Evolutionary conservation across 2,888 invertebrate species (phyloP).

Genomic region (Taenaris catops): DNA sequence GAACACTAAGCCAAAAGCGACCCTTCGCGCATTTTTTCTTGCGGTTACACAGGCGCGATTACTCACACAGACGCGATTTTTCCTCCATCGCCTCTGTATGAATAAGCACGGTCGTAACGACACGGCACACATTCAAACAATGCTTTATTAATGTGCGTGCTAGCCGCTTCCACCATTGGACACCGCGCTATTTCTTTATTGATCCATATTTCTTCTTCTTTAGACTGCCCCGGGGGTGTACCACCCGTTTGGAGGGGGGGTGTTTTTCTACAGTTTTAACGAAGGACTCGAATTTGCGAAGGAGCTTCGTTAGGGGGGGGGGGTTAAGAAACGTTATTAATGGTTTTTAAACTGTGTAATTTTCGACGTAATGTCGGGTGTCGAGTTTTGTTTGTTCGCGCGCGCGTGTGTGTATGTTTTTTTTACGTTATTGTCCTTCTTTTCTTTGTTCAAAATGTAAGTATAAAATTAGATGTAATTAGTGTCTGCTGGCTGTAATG

Average conservation of each 20-base stretch:
- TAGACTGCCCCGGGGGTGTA: slow-evolving; percentile 51
- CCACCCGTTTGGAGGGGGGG: slow-evolving; percentile 37
- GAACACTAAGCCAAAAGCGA: slow-evolving; percentile 14
- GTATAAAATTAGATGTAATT: too few species aligned
- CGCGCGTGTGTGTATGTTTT: too few species aligned
- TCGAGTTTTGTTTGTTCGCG: slow-evolving; percentile 44
- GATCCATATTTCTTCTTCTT: slow-evolving; percentile 81
- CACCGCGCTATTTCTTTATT: slow-evolving; percentile 78
- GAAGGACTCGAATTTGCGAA: slow-evolving; percentile 62
- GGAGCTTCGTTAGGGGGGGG: slow-evolving; percentile 45
- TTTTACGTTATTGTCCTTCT: too few species aligned
- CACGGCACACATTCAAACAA: slow-evolving; percentile 23
- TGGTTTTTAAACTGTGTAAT: slow-evolving; percentile 73
- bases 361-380: slow-evolving; percentile 52
- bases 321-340: slow-evolving; percentile 62
- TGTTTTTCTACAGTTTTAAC: slow-evolving; percentile 79
- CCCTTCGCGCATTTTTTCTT: slow-evolving; percentile 31
- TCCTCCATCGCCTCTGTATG: slow-evolving; percentile 32
- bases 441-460: too few species aligned
- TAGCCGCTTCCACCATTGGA: slow-evolving; percentile 73
- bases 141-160: slow-evolving; percentile 50
- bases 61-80: slow-evolving; percentile 35
- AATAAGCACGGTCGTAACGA: slow-evolving; percentile 35
- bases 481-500: too few species aligned
- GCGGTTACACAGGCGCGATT: slow-evolving; percentile 29